These are phyloP conservation scores for Xerus rutilus DNA, from an alignment of 2,797 vertebrate genomes.

Conservation along the genomic window DNA sequence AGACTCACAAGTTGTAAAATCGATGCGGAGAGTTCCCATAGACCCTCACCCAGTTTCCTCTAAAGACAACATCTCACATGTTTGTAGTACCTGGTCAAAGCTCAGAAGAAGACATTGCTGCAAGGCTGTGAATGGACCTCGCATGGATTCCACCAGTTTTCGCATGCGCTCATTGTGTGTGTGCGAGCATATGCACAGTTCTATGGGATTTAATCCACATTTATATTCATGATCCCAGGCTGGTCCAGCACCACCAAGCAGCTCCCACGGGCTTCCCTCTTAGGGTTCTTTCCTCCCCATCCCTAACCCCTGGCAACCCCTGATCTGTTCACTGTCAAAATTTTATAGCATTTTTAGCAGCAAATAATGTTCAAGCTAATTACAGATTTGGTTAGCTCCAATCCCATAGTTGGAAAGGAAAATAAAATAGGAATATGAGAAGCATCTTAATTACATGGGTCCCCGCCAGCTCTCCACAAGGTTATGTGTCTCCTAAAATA, in stretches of 20 bases:
- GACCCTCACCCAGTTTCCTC: neutral
- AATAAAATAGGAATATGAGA: slow-evolving; percentile 38
- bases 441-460: neutral
- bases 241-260: neutral
- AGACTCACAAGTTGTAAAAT: neutral
- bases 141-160: neutral
- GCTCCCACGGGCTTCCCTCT: accelerated
- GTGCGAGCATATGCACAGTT: accelerated
- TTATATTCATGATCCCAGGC: neutral
- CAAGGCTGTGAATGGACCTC: too few relatives aligned
- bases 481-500: neutral
- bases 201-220: neutral
- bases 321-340: neutral
- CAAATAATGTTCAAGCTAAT: neutral
- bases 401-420: neutral
- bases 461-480: neutral
- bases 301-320: neutral
- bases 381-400: neutral
- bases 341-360: neutral
- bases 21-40: neutral
- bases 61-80: neutral
- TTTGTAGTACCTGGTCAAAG: accelerated
- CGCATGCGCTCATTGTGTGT: accelerated
- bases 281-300: too few relatives aligned
- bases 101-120: neutral